These are phyloP conservation scores for Cyprinodon brontotheroides DNA, from an alignment of 2,113 vertebrate species.

Conservation along the genomic window DNA sequence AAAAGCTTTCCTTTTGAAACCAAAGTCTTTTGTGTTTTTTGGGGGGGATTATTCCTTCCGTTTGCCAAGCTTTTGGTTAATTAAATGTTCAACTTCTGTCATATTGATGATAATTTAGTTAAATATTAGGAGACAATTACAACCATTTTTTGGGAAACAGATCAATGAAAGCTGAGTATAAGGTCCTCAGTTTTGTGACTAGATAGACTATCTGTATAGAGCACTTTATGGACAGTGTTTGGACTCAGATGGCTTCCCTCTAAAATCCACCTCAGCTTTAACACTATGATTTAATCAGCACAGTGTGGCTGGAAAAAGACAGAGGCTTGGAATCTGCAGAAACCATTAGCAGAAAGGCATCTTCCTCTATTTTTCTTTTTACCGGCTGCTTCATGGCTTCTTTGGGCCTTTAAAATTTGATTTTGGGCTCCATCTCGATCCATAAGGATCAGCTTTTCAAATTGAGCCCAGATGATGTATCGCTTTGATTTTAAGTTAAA, in stretches of 20 bases:
- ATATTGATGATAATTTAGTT: neutral
- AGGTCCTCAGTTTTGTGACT: constrained; percentile 8
- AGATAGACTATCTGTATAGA: constrained; percentile 7
- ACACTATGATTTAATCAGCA: constrained; percentile 56
- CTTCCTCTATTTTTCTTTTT: constrained; percentile 30
- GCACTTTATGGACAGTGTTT: constrained; percentile 19
- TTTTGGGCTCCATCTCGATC: constrained; percentile 47
- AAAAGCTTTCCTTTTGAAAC: constrained; percentile 19
- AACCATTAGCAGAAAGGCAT: constrained; percentile 69
- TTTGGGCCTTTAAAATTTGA: constrained; percentile 32
- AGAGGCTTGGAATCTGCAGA: constrained; percentile 64
- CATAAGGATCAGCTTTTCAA: constrained; percentile 55
- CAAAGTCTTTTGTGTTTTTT: constrained; percentile 3
- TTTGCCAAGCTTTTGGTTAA: neutral
- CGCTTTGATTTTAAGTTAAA: constrained; percentile 35
- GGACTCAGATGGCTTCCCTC: constrained; percentile 33
- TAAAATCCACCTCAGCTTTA: constrained; percentile 42
- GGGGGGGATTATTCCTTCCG: neutral
- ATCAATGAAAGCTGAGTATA: neutral
- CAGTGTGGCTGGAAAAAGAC: constrained; percentile 65
- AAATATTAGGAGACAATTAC: neutral
- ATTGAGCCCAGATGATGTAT: constrained; percentile 62
- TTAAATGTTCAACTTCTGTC: neutral
- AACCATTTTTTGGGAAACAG: neutral
- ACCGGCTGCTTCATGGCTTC: constrained; percentile 38